Percentiles rank a stretch among this genome's conserved stretches.
These are phyloP conservation scores for Gobionotothen gibberifrons DNA, from an alignment of 2,797 vertebrate species.

Conservation along the genomic window DNA sequence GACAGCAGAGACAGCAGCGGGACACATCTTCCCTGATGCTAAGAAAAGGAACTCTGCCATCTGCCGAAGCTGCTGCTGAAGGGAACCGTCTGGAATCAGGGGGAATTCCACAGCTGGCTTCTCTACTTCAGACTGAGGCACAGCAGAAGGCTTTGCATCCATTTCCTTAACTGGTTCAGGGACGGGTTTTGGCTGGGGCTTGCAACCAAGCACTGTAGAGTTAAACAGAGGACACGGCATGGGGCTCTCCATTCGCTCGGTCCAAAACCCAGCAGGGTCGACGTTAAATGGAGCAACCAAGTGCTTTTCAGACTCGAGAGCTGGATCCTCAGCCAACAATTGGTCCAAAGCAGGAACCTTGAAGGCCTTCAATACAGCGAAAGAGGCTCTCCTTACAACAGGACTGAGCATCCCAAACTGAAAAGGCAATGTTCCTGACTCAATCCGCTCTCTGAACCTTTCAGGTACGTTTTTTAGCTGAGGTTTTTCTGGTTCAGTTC, in stretches of 20 bases:
- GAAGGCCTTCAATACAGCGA: constrained; percentile 11
- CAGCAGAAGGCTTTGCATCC: constrained; percentile 7
- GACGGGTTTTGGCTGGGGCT: constrained; percentile 11
- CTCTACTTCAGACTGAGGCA: constrained; percentile 21
- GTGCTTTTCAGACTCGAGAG: constrained; percentile 51
- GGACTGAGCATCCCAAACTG: constrained; percentile 65
- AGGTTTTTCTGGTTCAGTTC: constrained; percentile 40
- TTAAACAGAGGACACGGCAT: constrained; percentile 79
- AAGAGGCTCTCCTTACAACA: constrained; percentile 45
- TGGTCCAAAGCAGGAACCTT: constrained; percentile 12
- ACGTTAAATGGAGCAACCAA: constrained; percentile 18
- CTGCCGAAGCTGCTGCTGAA: constrained; percentile 84
- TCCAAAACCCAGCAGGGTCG: constrained; percentile 50
- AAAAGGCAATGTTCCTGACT: constrained; percentile 47
- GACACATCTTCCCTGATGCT: constrained; percentile 75
- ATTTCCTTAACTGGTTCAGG: constrained; percentile 13
- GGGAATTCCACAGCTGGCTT: constrained; percentile 42
- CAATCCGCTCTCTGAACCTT: constrained; percentile 59
- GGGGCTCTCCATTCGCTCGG: constrained; percentile 75
- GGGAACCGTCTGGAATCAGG: constrained; percentile 67
- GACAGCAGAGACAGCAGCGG: constrained; percentile 11
- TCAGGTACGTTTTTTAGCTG: constrained; percentile 36
- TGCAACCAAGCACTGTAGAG: constrained; percentile 74
- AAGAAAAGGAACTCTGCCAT: constrained; percentile 84
- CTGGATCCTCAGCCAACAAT: constrained; percentile 43